Base-by-base conservation (phyloP, 2,888 invertebrate species). In the Amphipyra tragopoginis region DNA sequence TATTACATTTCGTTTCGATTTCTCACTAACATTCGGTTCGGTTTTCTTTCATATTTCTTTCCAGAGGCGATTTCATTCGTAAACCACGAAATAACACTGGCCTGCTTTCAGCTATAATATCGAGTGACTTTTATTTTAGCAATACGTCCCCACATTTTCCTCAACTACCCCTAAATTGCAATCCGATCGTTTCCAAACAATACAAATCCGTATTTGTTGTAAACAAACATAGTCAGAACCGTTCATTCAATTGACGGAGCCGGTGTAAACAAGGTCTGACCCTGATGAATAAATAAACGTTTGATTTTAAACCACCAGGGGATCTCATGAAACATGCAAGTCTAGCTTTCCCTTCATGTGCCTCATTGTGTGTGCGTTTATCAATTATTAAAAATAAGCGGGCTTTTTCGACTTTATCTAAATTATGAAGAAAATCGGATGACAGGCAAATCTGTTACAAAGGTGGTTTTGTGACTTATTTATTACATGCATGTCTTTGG, bases 251-350 rank as follows among this genome's bases (percentile, higher is more conserved):
- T 65, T 47, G 61, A 58, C 38, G 65, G 33, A 42, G 68, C 21
- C 21, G 21, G 21, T 21, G 3, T 69, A 72, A 63, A 71, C 71
- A 67, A 52, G 65, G 70, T 61, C 63, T 62, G 63, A 65, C 66
- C 69, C 73, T 68, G 56, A 65, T 80, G 79, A 82, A 82, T 82
- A 82, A 81, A 61, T 82, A 70, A 82, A 58, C 47, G 61, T 65
- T 76, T 79, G 72, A 81, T 82, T 82, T 77, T 72, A 77, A 69
- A 70, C 69, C 75, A 52, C 72, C 65, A 57, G 57, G 38, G 68
- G 59, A n/a, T 51, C 70, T 75, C 72, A 72, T 80, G 67, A 74
- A 81, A 74, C 63, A 74, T 82, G 65, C 65, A 76, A 47, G 61
- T 6, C 39, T 45, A 48, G 54, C 43, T 56, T 53, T 39, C 53